phyloP scores from a whole-genome alignment of 2,113 vertebrate genomes.

The Merops nubicus region DNA sequence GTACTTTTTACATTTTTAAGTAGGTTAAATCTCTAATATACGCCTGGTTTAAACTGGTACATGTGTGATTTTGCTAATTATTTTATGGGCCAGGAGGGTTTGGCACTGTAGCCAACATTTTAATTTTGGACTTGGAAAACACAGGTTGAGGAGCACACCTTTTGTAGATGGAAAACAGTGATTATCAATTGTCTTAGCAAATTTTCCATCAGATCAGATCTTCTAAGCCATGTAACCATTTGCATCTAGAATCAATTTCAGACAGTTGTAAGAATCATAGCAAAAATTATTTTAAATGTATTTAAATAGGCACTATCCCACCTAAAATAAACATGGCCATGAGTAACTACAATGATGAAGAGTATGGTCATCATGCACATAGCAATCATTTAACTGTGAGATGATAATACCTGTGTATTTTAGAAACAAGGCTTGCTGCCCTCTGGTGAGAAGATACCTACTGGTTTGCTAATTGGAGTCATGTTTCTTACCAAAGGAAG shows the following conservation, averaged over 20 bases:
- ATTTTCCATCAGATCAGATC: not conserved
- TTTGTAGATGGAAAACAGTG: not conserved
- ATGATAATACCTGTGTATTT: not conserved
- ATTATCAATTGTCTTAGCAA: not conserved
- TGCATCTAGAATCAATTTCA: not conserved
- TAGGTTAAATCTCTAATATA: not conserved
- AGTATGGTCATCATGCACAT: not conserved
- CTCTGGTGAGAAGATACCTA: not conserved
- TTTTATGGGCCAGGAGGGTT: not conserved
- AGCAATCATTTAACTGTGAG: not conserved
- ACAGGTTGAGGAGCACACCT: not conserved
- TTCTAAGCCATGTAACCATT: not conserved
- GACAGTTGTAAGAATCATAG: not conserved
- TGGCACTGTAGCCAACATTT: not conserved
- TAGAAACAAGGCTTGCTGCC: not conserved
- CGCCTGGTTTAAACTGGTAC: not conserved
- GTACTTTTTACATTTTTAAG: not conserved
- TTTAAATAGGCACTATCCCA: not conserved
- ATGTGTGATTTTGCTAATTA: not conserved
- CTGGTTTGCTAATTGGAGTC: not conserved
- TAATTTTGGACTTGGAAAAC: not conserved
- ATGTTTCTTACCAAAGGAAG: too few species aligned
- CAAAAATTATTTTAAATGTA: not conserved
- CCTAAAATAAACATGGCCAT: not conserved
- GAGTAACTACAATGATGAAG: not conserved